Percentiles rank a stretch among this genome's conserved stretches.
phyloP scores from a whole-genome alignment of 2,888 invertebrate genomes.

The Cyclophora albipunctata region DNA sequence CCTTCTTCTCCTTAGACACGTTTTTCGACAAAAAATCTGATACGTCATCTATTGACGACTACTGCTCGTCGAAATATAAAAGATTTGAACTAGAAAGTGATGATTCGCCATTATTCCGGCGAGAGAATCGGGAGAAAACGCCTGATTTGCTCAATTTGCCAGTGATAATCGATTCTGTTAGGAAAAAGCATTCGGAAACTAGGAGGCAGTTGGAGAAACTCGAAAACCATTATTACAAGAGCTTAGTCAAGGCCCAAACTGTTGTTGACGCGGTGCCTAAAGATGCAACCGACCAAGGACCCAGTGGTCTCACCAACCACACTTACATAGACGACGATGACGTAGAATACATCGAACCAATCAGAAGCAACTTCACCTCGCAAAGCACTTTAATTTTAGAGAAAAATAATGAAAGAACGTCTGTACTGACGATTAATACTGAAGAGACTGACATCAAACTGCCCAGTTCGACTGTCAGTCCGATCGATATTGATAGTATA shows the following conservation, averaged over 20 bases:
- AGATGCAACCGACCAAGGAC: constrained; percentile 63
- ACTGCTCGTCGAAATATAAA: constrained; percentile 70
- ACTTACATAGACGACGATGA: constrained; percentile 57
- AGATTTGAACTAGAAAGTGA: constrained; percentile 69
- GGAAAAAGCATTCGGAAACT: constrained; percentile 62
- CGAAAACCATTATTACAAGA: constrained; percentile 67
- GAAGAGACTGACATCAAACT: constrained; percentile 65
- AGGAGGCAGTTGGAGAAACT: constrained; percentile 66
- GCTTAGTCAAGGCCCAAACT: constrained; percentile 49
- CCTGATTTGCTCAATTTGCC: constrained; percentile 66
- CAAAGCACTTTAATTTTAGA: constrained; percentile 68
- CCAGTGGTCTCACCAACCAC: constrained; percentile 58
- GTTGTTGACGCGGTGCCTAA: constrained; percentile 65
- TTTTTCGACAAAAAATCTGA: constrained; percentile 72
- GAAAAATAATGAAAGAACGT: constrained; percentile 55
- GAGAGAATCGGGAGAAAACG: constrained; percentile 54
- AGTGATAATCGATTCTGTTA: constrained; percentile 63
- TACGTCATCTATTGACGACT: constrained; percentile 67
- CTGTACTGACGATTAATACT: constrained; percentile 59
- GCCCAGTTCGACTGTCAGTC: constrained; percentile 64
- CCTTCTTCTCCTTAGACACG: constrained; percentile 70
- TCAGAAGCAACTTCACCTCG: constrained; percentile 65
- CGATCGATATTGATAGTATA: constrained; percentile 60
- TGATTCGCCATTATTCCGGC: constrained; percentile 63
- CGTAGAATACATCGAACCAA: constrained; percentile 71